Evolutionary conservation across 1,140 invertebrate species (phyloP), one percentile per base, ranked within the genome.

Genomic region (Helicoverpa armigera): DNA sequence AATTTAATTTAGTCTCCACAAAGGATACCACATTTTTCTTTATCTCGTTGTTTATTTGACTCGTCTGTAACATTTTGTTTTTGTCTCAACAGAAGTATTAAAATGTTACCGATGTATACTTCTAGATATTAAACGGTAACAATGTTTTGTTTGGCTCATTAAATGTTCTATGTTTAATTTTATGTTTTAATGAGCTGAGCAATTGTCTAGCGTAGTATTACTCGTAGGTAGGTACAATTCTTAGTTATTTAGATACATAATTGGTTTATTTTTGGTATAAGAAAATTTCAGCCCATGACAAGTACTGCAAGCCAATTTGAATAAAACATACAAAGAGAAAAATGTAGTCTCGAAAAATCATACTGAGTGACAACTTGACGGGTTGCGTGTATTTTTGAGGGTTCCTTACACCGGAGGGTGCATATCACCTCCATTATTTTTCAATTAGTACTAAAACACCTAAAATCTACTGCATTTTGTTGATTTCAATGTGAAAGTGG

Each of bases 361-460:
- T 14, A 65, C 23, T 74, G 74, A 85, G 65, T 86, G 84, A 83
- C 84, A 84, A 80, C 76, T 70, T 79, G 84, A 83, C 79, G 77
- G 79, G 58, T 85, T 78, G 86, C 86, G 84, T 85, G 86, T 81
- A 16, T 58, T 85, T 78, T 80, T 54, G 73, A 82, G 86, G 80
- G 81, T 80, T 56, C 60, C 54, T 18, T 53, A 80, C 54, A n/a
- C 70, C 29, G 2, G 69, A 80, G 84, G 82, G 84, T 80, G 81
- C 79, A 84, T 80, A 84, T 67, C 79, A 56, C 53, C 60, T 58
- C 84, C 77, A 87, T 87, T 87, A 87, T 87, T 86, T 82, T 87
- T 87, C 84, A 85, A 87, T 87, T 87, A 87, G 63, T 78, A 63
- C 16, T 76, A 70, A 65, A 79, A 58, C 60, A 58, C 70, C n/a